phyloP scores from a whole-genome alignment of 2,113 vertebrate species.

The Neotoma lepida region DNA sequence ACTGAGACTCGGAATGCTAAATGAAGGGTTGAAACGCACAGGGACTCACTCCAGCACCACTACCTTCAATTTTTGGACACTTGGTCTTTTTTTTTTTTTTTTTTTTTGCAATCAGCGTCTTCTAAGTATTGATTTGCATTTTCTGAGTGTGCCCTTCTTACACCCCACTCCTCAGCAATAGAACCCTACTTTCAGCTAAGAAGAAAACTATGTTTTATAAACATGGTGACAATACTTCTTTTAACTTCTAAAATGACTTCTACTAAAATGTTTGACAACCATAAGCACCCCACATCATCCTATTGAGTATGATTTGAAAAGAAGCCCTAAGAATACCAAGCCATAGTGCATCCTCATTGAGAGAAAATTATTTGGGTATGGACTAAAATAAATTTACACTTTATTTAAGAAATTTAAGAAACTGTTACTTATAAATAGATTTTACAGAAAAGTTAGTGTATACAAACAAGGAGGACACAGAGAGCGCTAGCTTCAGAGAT shows the following conservation, averaged over 20 bases:
- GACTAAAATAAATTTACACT: not conserved
- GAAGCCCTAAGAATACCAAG: not conserved
- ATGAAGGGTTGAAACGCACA: not conserved
- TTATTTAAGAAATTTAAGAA: too few relatives aligned
- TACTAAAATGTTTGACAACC: constrained; percentile 4
- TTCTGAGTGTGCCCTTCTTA: not conserved
- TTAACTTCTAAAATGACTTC: constrained; percentile 25
- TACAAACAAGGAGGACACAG: not conserved
- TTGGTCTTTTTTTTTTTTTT: not conserved
- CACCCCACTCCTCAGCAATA: not conserved
- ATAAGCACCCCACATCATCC: not conserved
- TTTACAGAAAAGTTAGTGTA: not conserved
- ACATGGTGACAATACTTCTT: not conserved
- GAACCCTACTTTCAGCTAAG: not conserved
- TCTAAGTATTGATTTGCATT: not conserved
- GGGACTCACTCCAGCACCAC: not conserved
- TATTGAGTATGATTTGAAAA: not conserved
- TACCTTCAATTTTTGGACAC: not conserved
- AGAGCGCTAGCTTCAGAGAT: not conserved
- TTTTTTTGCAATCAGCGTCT: not conserved
- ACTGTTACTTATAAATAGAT: not conserved
- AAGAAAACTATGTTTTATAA: not conserved
- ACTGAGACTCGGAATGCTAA: not conserved
- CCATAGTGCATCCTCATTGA: not conserved
- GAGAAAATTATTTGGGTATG: not conserved